These are phyloP conservation scores for Montipora sp. DNA, from an alignment of 64 coral and sea anemone species.

Conservation along the genomic window DNA sequence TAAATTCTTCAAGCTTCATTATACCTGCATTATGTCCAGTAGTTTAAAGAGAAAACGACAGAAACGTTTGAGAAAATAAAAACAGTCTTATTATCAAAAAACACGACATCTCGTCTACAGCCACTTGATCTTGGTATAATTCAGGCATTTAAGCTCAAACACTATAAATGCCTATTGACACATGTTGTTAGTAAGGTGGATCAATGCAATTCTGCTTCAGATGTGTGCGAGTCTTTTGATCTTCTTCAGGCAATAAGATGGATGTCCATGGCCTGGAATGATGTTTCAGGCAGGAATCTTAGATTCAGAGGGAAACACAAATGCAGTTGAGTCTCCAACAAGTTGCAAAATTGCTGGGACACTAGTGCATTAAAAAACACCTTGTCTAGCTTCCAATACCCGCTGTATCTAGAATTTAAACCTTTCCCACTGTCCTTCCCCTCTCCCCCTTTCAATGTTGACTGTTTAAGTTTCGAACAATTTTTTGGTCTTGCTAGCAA, in stretches of 20 bases:
- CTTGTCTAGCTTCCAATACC: too few species aligned
- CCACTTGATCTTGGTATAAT: conserved; percentile 14
- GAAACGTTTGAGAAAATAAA: neutral
- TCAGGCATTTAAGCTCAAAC: neutral
- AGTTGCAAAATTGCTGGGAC: too few species aligned
- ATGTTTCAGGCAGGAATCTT: conserved; percentile 22
- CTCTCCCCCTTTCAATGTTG: too few species aligned
- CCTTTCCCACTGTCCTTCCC: too few species aligned
- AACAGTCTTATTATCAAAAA: neutral
- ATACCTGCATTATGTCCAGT: too few species aligned
- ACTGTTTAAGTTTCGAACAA: too few species aligned
- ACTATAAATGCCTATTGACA: neutral
- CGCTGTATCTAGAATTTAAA: too few species aligned
- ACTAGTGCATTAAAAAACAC: too few species aligned
- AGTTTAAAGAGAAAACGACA: conserved; percentile 47
- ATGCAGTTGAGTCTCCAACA: conserved; percentile 1
- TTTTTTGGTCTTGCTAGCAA: too few species aligned
- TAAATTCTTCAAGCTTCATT: too few species aligned
- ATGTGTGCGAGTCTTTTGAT: conserved; percentile 14
- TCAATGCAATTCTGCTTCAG: neutral
- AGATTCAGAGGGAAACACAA: conserved; percentile 20
- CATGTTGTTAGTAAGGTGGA: neutral
- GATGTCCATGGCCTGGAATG: conserved; percentile 16
- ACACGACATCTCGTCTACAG: neutral
- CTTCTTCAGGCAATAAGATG: conserved; percentile 25